A percentile compares a stretch with the other conserved stretches of the same genome.
phyloP scores from a whole-genome alignment of 2,113 vertebrate genomes.

The Clarias batrachus region DNA sequence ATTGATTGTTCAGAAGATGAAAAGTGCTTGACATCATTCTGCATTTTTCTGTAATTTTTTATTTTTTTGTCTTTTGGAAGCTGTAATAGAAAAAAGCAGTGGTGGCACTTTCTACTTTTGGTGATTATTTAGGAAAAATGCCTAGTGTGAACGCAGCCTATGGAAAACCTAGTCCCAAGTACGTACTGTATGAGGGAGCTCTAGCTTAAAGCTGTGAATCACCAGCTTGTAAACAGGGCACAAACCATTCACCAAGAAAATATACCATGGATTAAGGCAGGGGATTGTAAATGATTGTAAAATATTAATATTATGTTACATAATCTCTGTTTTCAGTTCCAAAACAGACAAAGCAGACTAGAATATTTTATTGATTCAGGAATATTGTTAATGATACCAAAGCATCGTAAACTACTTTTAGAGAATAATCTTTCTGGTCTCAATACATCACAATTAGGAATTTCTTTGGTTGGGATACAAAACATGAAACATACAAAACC shows the following conservation, averaged over 20 bases:
- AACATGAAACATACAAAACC: constrained; percentile 30
- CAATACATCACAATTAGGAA: constrained; percentile 15
- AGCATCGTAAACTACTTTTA: constrained; percentile 15
- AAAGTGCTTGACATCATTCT: background rate
- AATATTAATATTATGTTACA: constrained; percentile 15
- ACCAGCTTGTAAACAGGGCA: background rate
- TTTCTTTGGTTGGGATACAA: constrained; percentile 45
- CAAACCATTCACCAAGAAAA: constrained; percentile 29
- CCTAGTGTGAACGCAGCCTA: constrained; percentile 22
- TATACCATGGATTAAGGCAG: constrained; percentile 32
- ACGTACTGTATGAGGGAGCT: constrained; percentile 64
- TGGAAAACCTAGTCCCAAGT: constrained; percentile 49
- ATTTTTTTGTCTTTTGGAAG: background rate
- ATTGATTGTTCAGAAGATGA: background rate
- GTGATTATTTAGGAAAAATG: background rate
- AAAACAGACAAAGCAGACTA: background rate
- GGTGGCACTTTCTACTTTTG: background rate
- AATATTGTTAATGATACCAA: constrained; percentile 13
- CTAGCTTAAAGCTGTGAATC: constrained; percentile 52
- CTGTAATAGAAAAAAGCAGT: background rate
- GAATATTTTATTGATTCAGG: background rate
- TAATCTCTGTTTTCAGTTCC: constrained; percentile 12
- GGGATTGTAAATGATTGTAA: constrained; percentile 9
- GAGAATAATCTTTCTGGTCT: background rate
- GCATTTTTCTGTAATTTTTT: background rate